A percentile compares a stretch with the other conserved stretches of the same genome.
Conservation (phyloP, 2,797 vertebrate genomes). For the Aplochiton taeniatus region DNA sequence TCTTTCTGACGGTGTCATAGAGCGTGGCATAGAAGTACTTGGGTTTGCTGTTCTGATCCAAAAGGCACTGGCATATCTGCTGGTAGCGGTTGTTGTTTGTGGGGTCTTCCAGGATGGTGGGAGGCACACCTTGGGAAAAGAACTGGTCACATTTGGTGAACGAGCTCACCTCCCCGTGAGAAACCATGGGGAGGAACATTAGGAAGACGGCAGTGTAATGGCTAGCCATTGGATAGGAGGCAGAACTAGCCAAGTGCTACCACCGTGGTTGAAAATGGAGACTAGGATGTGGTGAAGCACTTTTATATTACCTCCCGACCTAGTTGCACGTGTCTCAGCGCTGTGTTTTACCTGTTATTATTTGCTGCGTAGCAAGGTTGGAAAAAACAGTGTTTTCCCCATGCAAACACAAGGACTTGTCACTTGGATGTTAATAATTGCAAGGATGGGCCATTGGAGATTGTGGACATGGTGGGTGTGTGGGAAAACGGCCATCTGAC, state of each 20-base stretch:
- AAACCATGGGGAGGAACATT: background rate
- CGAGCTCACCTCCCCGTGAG: slow-evolving; percentile 10
- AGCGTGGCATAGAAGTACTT: slow-evolving; percentile 36
- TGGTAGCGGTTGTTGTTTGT: slow-evolving; percentile 18
- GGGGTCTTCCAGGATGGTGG: slow-evolving; percentile 19
- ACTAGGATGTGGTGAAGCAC: no score
- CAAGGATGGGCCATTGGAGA: no score
- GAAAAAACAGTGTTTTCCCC: no score
- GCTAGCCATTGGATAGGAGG: background rate
- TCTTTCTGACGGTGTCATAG: slow-evolving; percentile 38
- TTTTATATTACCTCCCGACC: no score
- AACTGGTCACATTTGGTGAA: slow-evolving; percentile 29
- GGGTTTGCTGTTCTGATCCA: slow-evolving; percentile 26
- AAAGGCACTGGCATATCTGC: slow-evolving; percentile 41
- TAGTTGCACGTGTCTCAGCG: no score
- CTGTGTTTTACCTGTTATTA: no score
- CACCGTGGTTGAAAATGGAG: no score
- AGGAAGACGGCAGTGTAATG: background rate
- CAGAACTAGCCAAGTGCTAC: background rate
- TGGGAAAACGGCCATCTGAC: no score
- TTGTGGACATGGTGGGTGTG: no score
- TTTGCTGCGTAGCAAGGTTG: no score
- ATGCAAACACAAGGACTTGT: no score
- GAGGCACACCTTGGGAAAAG: slow-evolving; percentile 8
- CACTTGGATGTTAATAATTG: no score